Evolutionary conservation across 2,113 vertebrate genomes (phyloP).

Genomic region (Eleginops maclovinus): DNA sequence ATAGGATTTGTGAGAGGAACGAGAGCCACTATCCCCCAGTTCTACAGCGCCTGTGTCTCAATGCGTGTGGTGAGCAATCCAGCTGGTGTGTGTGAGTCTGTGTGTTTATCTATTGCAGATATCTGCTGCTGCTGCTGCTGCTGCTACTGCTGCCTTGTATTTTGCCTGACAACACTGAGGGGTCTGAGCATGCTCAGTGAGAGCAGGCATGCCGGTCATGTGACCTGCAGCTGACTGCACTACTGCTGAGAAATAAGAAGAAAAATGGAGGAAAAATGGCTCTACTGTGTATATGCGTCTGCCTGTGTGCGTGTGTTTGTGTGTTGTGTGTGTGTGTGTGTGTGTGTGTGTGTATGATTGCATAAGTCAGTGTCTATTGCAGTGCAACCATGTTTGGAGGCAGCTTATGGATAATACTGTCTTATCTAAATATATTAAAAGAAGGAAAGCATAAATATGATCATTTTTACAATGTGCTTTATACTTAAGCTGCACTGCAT

Average conservation of each 20-base stretch:
- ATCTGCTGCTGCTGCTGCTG: slow-evolving; percentile 49
- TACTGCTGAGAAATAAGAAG: slow-evolving; percentile 67
- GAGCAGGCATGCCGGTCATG: slow-evolving; percentile 74
- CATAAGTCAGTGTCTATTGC: slow-evolving; percentile 18
- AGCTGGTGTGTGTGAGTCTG: slow-evolving; percentile 57
- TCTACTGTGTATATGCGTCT: slow-evolving; percentile 35
- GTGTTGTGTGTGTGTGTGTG: slow-evolving; percentile 28
- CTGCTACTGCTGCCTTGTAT: slow-evolving; percentile 79
- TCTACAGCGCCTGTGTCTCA: slow-evolving; percentile 16
- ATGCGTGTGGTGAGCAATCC: slow-evolving; percentile 38
- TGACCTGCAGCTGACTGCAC: slow-evolving; percentile 86
- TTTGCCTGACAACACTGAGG: slow-evolving; percentile 88
- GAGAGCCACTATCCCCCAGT: slow-evolving; percentile 18
- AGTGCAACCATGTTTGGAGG: slow-evolving; percentile 8
- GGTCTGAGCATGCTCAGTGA: slow-evolving; percentile 86
- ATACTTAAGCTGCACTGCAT: not conserved
- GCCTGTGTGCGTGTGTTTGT: slow-evolving; percentile 26
- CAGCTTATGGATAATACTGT: slow-evolving; percentile 8
- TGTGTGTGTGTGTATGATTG: slow-evolving; percentile 27
- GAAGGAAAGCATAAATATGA: not conserved
- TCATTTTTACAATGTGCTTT: not conserved
- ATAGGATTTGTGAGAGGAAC: slow-evolving; percentile 13
- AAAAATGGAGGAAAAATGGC: slow-evolving; percentile 54
- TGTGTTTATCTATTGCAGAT: slow-evolving; percentile 87
- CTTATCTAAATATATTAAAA: not conserved